These are phyloP conservation scores for Psilopsiagon aurifrons DNA, from an alignment of 2,113 vertebrate species.

Conservation along the genomic window DNA sequence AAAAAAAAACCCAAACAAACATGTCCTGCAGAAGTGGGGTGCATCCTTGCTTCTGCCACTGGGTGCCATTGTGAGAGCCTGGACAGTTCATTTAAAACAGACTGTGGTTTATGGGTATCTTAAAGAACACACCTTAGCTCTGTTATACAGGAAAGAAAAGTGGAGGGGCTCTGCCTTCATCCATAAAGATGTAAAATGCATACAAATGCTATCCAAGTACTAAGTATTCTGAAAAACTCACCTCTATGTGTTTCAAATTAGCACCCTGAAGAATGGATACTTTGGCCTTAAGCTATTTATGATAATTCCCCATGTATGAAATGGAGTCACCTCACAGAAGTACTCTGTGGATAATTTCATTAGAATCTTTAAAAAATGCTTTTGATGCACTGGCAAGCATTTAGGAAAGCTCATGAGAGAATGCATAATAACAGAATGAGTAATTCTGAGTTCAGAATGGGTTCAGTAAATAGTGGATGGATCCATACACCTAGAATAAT, in stretches of 20 bases:
- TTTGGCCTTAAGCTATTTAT: slow-evolving; percentile 5
- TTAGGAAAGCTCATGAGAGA: slow-evolving; percentile 5
- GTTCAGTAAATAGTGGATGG: background rate
- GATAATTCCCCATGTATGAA: background rate
- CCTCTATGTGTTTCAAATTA: background rate
- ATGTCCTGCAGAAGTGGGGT: background rate
- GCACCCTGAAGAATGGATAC: background rate
- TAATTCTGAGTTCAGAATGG: background rate
- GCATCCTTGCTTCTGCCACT: background rate
- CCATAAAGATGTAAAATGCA: background rate
- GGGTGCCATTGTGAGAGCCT: background rate
- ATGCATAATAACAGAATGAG: background rate
- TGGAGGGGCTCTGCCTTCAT: background rate
- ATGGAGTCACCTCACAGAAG: slow-evolving; percentile 10
- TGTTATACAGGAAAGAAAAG: background rate
- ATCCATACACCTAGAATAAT: background rate
- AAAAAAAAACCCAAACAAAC: too few relatives aligned
- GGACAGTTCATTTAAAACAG: background rate
- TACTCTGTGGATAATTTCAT: slow-evolving; percentile 13
- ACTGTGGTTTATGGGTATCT: background rate
- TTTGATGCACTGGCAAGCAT: background rate
- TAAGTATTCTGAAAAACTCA: background rate
- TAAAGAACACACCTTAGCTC: background rate
- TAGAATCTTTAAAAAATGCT: slow-evolving; percentile 15
- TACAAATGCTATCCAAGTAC: background rate